A percentile compares a stretch with the other conserved stretches of the same genome.
These are phyloP conservation scores for Thereva nobilitata DNA, from an alignment of 2,888 invertebrate genomes.

Conservation along the genomic window DNA sequence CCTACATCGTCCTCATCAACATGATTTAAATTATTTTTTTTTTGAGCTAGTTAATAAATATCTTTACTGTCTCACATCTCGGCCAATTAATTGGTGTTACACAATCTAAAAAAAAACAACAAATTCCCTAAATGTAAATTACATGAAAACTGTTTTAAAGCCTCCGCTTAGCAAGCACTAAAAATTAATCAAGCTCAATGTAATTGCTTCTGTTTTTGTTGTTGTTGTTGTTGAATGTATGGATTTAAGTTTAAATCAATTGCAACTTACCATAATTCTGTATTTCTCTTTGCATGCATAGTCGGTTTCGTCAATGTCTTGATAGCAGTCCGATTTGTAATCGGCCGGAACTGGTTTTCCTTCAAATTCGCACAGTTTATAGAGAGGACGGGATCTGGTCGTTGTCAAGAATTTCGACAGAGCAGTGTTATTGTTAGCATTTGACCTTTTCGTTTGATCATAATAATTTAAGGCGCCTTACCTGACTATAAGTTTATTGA, in stretches of 20 bases:
- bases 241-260: conserved; percentile 1
- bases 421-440: background rate
- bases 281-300: conserved; percentile 81
- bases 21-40: too few species aligned
- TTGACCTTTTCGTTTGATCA: background rate
- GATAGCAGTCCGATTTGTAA: conserved; percentile 78
- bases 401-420: conserved; percentile 18
- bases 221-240: background rate
- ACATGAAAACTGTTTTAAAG: too few species aligned
- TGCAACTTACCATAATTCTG: conserved; percentile 71
- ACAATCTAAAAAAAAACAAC: too few species aligned
- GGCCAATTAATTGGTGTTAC: too few species aligned
- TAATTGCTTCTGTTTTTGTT: background rate
- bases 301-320: conserved; percentile 77
- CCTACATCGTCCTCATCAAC: too few species aligned
- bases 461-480: conserved; percentile 48
- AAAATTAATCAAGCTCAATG: background rate
- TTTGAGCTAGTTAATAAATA: too few species aligned
- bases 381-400: conserved; percentile 65
- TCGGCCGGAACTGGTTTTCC: conserved; percentile 71
- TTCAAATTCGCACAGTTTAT: conserved; percentile 74
- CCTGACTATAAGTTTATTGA: conserved; percentile 74
- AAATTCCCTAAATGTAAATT: too few species aligned
- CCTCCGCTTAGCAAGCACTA: too few species aligned
- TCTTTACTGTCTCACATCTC: too few species aligned